These are phyloP conservation scores for Chrysomallon squamiferum DNA, from an alignment of 1,140 invertebrate genomes.

Conservation along the genomic window DNA sequence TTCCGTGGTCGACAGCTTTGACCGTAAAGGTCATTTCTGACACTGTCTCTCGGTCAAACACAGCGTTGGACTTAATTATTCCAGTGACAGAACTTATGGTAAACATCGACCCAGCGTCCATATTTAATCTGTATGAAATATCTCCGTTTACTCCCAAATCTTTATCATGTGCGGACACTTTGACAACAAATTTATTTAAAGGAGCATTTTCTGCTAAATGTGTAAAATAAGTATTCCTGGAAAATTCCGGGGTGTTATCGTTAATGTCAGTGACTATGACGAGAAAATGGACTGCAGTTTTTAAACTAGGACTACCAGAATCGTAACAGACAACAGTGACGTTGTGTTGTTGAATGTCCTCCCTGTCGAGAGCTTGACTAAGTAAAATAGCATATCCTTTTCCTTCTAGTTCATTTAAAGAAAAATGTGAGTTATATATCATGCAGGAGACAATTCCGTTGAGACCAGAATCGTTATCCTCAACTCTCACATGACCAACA, in stretches of 20 bases:
- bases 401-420: slow-evolving; percentile 23
- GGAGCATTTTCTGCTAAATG: slow-evolving; percentile 22
- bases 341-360: slow-evolving; percentile 26
- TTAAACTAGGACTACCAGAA: slow-evolving; percentile 31
- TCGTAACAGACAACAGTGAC: slow-evolving; percentile 41
- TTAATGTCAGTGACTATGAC: slow-evolving; percentile 42
- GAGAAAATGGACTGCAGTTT: slow-evolving; percentile 19
- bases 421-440: slow-evolving; percentile 24
- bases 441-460: slow-evolving; percentile 27
- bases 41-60: slow-evolving; percentile 80
- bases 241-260: slow-evolving; percentile 41
- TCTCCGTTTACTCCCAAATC: slow-evolving; percentile 72
- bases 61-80: slow-evolving; percentile 77
- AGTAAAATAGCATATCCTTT: slow-evolving; percentile 35
- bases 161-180: slow-evolving; percentile 29
- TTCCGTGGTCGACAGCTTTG: slow-evolving; percentile 80
- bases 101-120: slow-evolving; percentile 63
- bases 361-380: slow-evolving; percentile 36
- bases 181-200: slow-evolving; percentile 15
- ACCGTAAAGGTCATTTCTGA: slow-evolving; percentile 80
- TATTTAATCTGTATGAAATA: slow-evolving; percentile 46
- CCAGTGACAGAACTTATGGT: slow-evolving; percentile 79
- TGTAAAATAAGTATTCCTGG: slow-evolving; percentile 26
- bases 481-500: slow-evolving; percentile 19
- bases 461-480: slow-evolving; percentile 34